A percentile compares a stretch with the other conserved stretches of the same genome.
Evolutionary conservation across 1,140 invertebrate genomes (phyloP).

Genomic region (Brachionus calyciflorus): DNA sequence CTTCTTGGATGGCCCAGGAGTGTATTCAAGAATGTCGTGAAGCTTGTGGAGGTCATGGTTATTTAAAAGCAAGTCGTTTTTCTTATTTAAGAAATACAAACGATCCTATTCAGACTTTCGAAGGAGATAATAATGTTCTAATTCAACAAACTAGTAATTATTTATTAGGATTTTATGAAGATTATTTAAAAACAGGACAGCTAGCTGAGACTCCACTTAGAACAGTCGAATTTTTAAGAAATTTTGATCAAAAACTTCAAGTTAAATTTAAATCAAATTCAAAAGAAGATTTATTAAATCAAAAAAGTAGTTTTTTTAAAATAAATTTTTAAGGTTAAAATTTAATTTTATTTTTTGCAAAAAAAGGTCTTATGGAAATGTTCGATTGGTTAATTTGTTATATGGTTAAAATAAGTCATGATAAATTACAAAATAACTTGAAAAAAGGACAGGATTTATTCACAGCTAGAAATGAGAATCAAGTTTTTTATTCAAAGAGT

Average conservation of each 20-base stretch:
- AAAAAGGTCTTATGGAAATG: conserved; percentile 32
- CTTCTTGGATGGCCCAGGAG: conserved; percentile 77
- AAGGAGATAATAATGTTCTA: conserved; percentile 92
- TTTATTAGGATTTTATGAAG: conserved; percentile 50
- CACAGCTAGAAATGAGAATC: conserved; percentile 30
- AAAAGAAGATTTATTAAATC: conserved; percentile 64
- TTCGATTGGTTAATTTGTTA: conserved; percentile 44
- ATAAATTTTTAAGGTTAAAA: background rate
- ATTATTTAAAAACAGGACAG: background rate
- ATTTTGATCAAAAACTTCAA: conserved; percentile 52
- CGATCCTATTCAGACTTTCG: conserved; percentile 88
- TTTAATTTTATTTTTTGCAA: background rate
- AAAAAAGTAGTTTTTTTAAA: conserved; percentile 62
- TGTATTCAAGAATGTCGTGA: conserved; percentile 85
- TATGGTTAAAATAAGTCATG: background rate
- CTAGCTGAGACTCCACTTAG: conserved; percentile 48
- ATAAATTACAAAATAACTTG: conserved; percentile 6
- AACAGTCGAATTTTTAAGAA: conserved; percentile 67
- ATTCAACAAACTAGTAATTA: conserved; percentile 86
- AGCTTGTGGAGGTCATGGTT: conserved; percentile 77
- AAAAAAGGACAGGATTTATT: background rate
- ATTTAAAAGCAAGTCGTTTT: conserved; percentile 68
- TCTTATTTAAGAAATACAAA: conserved; percentile 78
- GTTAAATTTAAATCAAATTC: conserved; percentile 53
- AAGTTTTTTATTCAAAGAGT: conserved; percentile 32